These are phyloP conservation scores for Oreocharis arfaki DNA, from an alignment of 2,113 vertebrate species.

Conservation along the genomic window DNA sequence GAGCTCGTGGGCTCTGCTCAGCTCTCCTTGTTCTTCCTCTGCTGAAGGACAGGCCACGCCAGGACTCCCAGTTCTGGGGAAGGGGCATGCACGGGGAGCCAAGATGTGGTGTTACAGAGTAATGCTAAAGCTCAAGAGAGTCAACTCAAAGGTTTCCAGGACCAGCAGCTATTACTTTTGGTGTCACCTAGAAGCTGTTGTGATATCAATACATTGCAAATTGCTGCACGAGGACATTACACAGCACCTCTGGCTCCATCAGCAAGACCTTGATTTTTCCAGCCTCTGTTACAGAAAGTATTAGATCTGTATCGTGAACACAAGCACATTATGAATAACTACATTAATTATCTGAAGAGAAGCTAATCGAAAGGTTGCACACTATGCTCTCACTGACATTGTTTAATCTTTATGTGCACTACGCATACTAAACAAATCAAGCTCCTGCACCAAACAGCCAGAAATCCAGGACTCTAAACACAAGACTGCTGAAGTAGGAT, in stretches of 20 bases:
- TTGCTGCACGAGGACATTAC: background rate
- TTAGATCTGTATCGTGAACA: background rate
- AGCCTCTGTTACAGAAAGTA: background rate
- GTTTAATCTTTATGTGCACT: slow-evolving; percentile 18
- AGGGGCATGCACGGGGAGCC: background rate
- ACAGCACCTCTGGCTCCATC: background rate
- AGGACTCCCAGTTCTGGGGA: background rate
- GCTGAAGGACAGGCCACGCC: background rate
- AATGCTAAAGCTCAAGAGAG: background rate
- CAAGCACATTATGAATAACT: background rate
- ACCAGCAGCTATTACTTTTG: background rate
- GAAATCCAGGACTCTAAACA: background rate
- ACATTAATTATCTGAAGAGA: slow-evolving; percentile 22
- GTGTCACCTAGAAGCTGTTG: background rate
- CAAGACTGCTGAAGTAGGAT: background rate
- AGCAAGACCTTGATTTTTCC: background rate
- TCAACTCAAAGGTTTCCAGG: background rate
- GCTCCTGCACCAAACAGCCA: background rate
- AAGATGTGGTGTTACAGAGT: background rate
- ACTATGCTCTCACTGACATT: background rate
- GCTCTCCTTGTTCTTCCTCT: background rate
- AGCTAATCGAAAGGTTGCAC: slow-evolving; percentile 25
- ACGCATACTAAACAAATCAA: slow-evolving; percentile 10
- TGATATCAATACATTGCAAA: background rate
- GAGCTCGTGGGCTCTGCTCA: background rate